Evolutionary conservation across 2,797 vertebrate genomes (phyloP).

Genomic region (Siniperca scherzeri): DNA sequence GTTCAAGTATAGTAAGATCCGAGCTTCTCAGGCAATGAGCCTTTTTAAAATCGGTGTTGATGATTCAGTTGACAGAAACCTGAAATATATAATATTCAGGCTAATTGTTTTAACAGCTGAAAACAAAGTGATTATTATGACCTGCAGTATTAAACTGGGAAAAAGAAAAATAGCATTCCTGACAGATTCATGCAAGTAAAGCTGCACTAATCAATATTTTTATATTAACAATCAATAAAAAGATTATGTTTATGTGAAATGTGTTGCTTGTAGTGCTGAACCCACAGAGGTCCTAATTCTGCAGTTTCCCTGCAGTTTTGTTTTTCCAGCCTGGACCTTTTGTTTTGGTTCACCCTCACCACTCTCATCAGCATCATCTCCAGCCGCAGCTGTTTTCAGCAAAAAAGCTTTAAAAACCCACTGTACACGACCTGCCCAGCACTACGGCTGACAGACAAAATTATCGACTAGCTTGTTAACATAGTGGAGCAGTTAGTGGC

Average conservation of each 20-base stretch:
- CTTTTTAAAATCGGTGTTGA: conserved; percentile 25
- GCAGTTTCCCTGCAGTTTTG: background rate
- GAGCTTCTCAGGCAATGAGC: conserved; percentile 36
- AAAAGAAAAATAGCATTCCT: background rate
- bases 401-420: background rate
- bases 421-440: background rate
- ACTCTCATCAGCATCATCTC: background rate
- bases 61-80: conserved; percentile 40
- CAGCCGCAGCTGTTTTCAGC: conserved; percentile 1
- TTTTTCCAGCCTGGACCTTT: background rate
- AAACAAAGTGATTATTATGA: conserved; percentile 40
- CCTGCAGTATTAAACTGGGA: conserved; percentile 18
- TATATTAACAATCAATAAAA: background rate
- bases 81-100: conserved; percentile 35
- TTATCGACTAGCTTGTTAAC: background rate
- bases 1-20: conserved; percentile 18
- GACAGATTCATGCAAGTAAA: conserved; percentile 4
- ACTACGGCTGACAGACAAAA: background rate
- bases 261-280: background rate
- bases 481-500: background rate
- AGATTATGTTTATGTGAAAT: background rate
- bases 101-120: conserved; percentile 23
- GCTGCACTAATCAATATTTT: background rate
- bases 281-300: background rate
- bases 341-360: background rate